Base-by-base conservation (phyloP, 2,888 invertebrate species). In the Dynastes tityus region DNA sequence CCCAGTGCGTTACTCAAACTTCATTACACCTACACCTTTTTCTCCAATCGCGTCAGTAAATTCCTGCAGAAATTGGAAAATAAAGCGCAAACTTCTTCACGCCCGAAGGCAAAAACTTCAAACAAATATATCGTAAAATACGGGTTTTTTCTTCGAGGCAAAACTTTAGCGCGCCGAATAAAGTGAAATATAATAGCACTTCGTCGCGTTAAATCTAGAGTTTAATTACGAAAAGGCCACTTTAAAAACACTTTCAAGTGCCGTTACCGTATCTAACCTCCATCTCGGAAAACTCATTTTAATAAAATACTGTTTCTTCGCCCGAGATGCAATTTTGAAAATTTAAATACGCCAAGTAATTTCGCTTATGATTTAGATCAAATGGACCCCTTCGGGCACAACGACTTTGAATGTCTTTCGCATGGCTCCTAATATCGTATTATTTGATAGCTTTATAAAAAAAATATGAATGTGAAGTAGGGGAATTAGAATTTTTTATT, bases 171-270 rank as follows among this genome's bases (percentile, higher is more conserved):
- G 40, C 40, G 61, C 55, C 53, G 68, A 68, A 79, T 81, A 79
- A 83, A 81, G 80, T 80, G 82, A 80, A 82, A 82, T 81, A 81
- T 81, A 82, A 81, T 80, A 77, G 81, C 82, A 78, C 80, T 78
- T 80, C 68, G 76, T 78, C 78, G 80, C 78, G 81, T 82, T 83
- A 83, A 83, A 83, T 83, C 83, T 82, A 80, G 73, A 83, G 81
- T 83, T 83, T 83, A 83, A 83, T 83, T 83, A 82, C 83, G 81
- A 82, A 83, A 83, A 82, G 82, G 82, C 82, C 82, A 83, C 83
- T 83, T 83, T 83, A 82, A 83, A 83, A 83, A 83, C 83, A 83
- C 83, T 83, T 82, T 82, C 81, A 83, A 83, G 81, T 78, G 80
- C 81, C 82, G 79, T 83, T 83, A 83, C 81, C 83, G 78, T 83